A percentile compares a stretch with the other conserved stretches of the same genome.
These are phyloP conservation scores for Sardina pilchardus DNA, from an alignment of 2,113 vertebrate species.

Conservation along the genomic window DNA sequence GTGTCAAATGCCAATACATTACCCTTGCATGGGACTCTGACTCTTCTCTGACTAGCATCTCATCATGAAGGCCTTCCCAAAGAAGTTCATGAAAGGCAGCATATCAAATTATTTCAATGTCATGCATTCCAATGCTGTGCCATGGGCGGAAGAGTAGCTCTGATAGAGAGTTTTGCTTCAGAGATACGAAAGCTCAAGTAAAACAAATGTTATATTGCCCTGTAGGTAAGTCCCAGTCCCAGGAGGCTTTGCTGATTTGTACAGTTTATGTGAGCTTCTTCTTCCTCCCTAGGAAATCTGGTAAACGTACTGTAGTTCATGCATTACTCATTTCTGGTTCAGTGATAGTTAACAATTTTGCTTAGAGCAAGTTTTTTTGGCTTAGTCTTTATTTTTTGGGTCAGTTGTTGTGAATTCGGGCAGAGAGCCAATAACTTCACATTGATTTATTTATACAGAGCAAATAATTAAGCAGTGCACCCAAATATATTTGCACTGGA, in stretches of 20 bases:
- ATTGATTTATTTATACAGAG: background rate
- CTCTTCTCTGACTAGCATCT: too few species aligned
- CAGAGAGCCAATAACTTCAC: background rate
- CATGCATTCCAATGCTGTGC: background rate
- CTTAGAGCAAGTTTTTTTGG: background rate
- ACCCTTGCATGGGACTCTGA: too few species aligned
- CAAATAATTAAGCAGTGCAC: conserved; percentile 3
- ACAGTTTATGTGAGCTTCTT: background rate
- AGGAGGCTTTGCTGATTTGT: background rate
- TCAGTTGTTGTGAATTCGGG: background rate
- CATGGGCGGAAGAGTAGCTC: background rate
- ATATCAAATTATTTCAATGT: background rate
- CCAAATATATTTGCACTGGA: conserved; percentile 4
- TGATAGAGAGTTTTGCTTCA: background rate
- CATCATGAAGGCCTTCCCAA: background rate
- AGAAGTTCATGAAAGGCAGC: background rate
- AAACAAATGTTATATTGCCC: background rate
- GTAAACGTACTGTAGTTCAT: too few species aligned
- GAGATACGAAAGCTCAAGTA: background rate
- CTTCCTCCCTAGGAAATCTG: background rate
- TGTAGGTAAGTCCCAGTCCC: background rate
- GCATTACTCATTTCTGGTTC: too few species aligned
- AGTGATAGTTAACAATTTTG: background rate
- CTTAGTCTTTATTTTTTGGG: background rate
- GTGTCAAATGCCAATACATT: background rate